phyloP scores from a whole-genome alignment of 2,113 vertebrate genomes.

The Mugil cephalus region DNA sequence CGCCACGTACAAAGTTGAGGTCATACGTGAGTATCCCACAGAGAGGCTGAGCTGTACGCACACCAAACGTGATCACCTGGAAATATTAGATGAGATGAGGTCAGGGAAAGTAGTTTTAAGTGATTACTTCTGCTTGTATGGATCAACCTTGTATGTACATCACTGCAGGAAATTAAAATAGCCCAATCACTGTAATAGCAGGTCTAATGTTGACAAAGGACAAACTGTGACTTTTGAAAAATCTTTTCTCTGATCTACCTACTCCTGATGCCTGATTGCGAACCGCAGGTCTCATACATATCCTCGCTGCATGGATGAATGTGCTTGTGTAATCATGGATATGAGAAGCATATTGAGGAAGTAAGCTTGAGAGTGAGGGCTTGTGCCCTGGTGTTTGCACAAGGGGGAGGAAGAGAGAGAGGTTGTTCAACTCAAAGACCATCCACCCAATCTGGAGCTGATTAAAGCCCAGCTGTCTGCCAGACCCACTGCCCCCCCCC shows the following conservation, averaged over 20 bases:
- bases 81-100: constrained; percentile 36
- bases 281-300: constrained; percentile 60
- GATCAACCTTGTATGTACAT: constrained; percentile 21
- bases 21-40: constrained; percentile 93
- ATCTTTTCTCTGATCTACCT: constrained; percentile 47
- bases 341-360: constrained; percentile 76
- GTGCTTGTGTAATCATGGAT: constrained; percentile 71
- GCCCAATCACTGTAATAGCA: constrained; percentile 27
- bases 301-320: constrained; percentile 65
- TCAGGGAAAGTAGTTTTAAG: constrained; percentile 6
- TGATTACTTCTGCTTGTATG: constrained; percentile 34
- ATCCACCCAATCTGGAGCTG: constrained; percentile 87
- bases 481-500: constrained; percentile 52
- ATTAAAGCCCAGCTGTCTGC: constrained; percentile 91
- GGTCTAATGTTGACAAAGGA: constrained; percentile 14
- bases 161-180: constrained; percentile 22
- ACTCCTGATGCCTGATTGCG: constrained; percentile 53
- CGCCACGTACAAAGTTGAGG: constrained; percentile 98
- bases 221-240: constrained; percentile 44
- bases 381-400: constrained; percentile 68
- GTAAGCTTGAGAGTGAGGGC: constrained; percentile 52
- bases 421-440: constrained; percentile 63
- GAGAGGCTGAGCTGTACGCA: constrained; percentile 24
- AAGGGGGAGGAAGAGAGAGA: constrained; percentile 30
- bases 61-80: constrained; percentile 28